Base-by-base conservation (phyloP, 2,888 invertebrate species). In the Xanthorhoe designata region DNA sequence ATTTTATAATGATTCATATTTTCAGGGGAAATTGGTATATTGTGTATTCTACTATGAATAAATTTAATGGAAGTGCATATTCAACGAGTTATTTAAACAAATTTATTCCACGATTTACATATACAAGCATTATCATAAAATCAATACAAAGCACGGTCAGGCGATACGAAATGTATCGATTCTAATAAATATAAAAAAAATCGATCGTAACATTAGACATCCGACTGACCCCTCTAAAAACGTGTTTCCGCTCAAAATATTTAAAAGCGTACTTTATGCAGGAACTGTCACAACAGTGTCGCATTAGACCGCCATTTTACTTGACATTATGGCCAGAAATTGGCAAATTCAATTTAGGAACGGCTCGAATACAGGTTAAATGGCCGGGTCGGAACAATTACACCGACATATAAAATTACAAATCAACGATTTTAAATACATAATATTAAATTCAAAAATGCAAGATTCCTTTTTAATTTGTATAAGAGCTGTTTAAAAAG, bases 281-380 rank as follows among this genome's bases (percentile, higher is more conserved):
- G 62, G 61, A 66, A 68, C 58, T 71, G 70, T 73, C 71, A 66
- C 63, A 70, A 69, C 66, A 67, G 56, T 59, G 61, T 49, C 66
- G 45, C 69, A 73, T 73, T 68, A 69, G 66, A 54, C 57, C 64
- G 63, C 54, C 49, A 57, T 49, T 68, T 73, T 68, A 71, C 42
- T 61, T 58, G 69, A 64, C 65, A 63, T 64, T 68, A 64, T 62
- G 67, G 56, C 58, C 67, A 61, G 53, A 66, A 69, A 71, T 74
- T 67, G 71, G 64, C 72, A 72, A 75, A 75, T 75, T 74, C 57
- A 72, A 75, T 75, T 75, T 72, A 71, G 68, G 52, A 64, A 67
- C 72, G 69, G 60, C 57, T 35, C 69, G 66, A 66, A 67, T 65
- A 51, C 61, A 38, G 70, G 74, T 72, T 69, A 74, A 72, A 65